phyloP scores from a whole-genome alignment of 1,140 invertebrate genomes.

The Polypedilum vanderplanki region DNA sequence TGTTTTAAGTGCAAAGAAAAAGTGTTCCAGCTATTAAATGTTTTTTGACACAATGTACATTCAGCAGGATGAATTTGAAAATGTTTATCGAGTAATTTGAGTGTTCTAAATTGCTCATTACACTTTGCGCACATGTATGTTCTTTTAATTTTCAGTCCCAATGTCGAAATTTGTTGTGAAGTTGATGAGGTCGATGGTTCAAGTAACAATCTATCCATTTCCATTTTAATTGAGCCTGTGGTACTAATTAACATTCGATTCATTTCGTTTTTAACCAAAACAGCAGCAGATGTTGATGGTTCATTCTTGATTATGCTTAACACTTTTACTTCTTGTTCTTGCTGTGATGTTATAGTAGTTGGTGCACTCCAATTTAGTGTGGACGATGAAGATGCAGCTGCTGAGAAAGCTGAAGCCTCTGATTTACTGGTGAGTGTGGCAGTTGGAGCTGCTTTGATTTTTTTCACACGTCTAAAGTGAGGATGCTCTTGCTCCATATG shows the following conservation, averaged over 20 bases:
- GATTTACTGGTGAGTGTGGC: slow-evolving; percentile 9
- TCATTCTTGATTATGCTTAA: slow-evolving; percentile 9
- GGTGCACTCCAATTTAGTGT: background rate
- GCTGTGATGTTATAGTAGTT: slow-evolving; percentile 3
- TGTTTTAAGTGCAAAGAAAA: slow-evolving; percentile 68
- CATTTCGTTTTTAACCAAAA: slow-evolving; percentile 11
- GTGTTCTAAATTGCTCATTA: slow-evolving; percentile 45
- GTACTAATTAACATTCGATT: background rate
- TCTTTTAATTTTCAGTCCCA: slow-evolving; percentile 12
- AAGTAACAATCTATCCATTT: slow-evolving; percentile 9
- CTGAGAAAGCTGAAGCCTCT: background rate
- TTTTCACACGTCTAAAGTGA: slow-evolving; percentile 16
- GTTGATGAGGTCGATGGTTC: slow-evolving; percentile 21
- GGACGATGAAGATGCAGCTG: background rate
- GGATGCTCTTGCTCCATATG: slow-evolving; percentile 25
- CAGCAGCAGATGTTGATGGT: slow-evolving; percentile 24
- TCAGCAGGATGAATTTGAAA: slow-evolving; percentile 70
- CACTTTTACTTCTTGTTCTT: slow-evolving; percentile 20
- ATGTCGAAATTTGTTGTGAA: background rate
- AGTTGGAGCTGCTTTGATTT: background rate
- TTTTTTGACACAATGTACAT: slow-evolving; percentile 70
- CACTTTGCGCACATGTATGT: slow-evolving; percentile 51
- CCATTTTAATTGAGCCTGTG: slow-evolving; percentile 11
- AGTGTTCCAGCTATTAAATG: slow-evolving; percentile 63
- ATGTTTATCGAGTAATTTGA: slow-evolving; percentile 56